Evolutionary conservation across 2,888 invertebrate species (phyloP), one percentile per base, ranked within the genome.

Genomic region (Hypsopygia costalis): DNA sequence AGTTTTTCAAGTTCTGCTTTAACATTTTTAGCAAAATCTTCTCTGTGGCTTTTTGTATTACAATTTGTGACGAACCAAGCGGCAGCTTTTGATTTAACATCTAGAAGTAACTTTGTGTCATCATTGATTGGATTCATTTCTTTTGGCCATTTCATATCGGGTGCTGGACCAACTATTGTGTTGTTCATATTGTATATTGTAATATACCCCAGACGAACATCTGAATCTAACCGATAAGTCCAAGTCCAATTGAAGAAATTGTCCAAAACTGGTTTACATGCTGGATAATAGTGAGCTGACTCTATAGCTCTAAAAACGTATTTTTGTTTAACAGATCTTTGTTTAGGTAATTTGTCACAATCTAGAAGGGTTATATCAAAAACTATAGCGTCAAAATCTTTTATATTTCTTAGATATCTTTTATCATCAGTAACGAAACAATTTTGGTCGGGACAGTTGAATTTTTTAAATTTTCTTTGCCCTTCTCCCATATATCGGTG

Each of bases 181-280:
- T 62, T 57, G 0, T 69, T 34, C 21, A 46, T 28, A 44, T 85
- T 69, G 46, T 66, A 67, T n/a, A 85, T 59, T 0, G 62, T 57
- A 1, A 86, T 55, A 38, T 80, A 85, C 0, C 74, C 74, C 81
- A 80, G 82, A 32, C 52, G 60, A 1, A 74, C 49, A 40, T 82
- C 81, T 0, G 82, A 81, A 34, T 72, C 67, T 6, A 80, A 43
- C 52, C 51, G 69, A 29, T 73, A 85, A 0, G 83, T 81, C 81
- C 80, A 83, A 1, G 83, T 82, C 83, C 81, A 83, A 29, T 85
- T 85, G 41, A 85, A 85, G 37, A 56, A 81, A 9, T 57, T 56
- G 20, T 85, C 58, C 6, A 66, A 67, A 10, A 45, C 43, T 1
- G 60, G 37, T 0, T 57, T 44, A 43, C 82, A 81, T 0, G 70